Evolutionary conservation across 2,113 vertebrate genomes (phyloP), one percentile per base, ranked within the genome.

Genomic region (Corvus moneduloides): DNA sequence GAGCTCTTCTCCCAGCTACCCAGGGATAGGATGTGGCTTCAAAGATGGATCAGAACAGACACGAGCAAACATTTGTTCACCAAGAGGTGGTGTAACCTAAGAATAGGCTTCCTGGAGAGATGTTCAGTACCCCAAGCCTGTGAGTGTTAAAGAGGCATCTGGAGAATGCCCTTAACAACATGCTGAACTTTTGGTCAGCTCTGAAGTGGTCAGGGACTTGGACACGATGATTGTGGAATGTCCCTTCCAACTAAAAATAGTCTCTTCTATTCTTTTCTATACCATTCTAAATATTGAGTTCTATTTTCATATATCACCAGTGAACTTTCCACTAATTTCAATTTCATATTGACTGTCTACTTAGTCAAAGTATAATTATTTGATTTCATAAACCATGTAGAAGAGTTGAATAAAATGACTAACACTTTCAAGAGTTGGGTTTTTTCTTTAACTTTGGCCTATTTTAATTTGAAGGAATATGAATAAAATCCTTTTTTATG

Each of bases 1-100:
- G 32, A 67, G 3, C 14, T 37, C 8, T n/a, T 51, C 24, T 62
- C 12, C 13, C 0, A 0, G 3, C 2, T 10, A 24, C 27, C 37
- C 41, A 37, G 37, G n/a, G 7, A 13, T 3, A 48, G 12, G 27
- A 61, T 0, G 0, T 4, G 20, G 28, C 33, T 52, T 54, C 44
- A n/a, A 27, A 64, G 20, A 6, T 32, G 39, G 6, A 4, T 15
- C 55, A 62, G 14, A 82, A 6, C 11, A 9, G 27, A 63, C 11
- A 6, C 6, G 5, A 48, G 23, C 7, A 54, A 89, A 24, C 4
- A 15, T 16, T 30, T 67, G 0, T 27, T 77, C 39, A 27, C 23
- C 5, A 4, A 18, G 14, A 44, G 16, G 13, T 46, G 33, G 10
- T 76, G 17, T 33, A 39, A 59, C 21, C 6, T 35, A 61, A 51